Conservation (phyloP, 2,888 invertebrate species). For the Leuctra nigra region DNA sequence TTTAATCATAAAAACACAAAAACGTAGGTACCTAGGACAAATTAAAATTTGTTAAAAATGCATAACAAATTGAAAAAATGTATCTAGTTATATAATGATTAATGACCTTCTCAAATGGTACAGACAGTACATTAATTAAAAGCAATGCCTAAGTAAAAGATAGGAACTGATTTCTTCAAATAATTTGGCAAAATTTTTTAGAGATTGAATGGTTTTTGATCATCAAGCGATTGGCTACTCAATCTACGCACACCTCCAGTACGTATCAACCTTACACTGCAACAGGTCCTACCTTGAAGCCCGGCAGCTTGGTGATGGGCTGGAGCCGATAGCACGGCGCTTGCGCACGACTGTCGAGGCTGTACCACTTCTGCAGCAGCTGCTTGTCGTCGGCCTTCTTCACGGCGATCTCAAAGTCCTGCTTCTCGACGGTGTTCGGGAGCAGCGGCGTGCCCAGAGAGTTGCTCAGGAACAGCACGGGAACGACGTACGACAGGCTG, state of each 20-base stretch:
- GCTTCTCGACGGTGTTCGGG: slow-evolving; percentile 69
- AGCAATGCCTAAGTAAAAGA: too few relatives aligned
- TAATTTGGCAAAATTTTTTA: too few relatives aligned
- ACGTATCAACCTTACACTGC: too few relatives aligned
- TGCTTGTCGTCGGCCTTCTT: slow-evolving; percentile 50
- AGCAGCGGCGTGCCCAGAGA: slow-evolving; percentile 68
- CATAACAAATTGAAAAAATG: too few relatives aligned
- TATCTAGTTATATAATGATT: too few relatives aligned
- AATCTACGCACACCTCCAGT: too few relatives aligned
- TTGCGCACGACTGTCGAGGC: slow-evolving; percentile 61
- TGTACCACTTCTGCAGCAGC: slow-evolving; percentile 50
- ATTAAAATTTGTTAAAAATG: too few relatives aligned
- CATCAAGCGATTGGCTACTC: slow-evolving; percentile 6
- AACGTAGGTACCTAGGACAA: too few relatives aligned
- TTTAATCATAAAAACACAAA: too few relatives aligned
- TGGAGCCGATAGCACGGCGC: slow-evolving; percentile 71
- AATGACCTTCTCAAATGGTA: too few relatives aligned
- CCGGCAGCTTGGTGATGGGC: slow-evolving; percentile 49
- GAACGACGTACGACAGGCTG: slow-evolving; percentile 67
- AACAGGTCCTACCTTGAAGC: slow-evolving; percentile 40
- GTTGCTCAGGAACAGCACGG: slow-evolving; percentile 71
- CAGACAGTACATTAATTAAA: too few relatives aligned
- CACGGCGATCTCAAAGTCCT: slow-evolving; percentile 70
- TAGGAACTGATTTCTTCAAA: too few relatives aligned
- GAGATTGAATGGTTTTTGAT: background rate